phyloP scores from a whole-genome alignment of 2,113 vertebrate species.

The Oncorhynchus kisutch region DNA sequence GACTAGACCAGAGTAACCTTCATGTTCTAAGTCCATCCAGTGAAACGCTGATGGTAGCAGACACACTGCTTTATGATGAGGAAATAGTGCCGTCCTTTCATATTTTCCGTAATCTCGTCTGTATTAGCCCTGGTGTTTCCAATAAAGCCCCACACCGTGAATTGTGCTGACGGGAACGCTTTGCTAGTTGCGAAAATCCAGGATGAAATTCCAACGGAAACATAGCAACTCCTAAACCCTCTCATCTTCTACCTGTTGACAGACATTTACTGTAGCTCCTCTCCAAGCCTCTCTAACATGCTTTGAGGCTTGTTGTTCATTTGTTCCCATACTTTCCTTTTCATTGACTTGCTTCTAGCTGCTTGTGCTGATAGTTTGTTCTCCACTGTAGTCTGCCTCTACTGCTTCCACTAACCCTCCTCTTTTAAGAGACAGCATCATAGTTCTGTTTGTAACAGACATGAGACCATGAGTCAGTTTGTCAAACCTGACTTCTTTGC shows the following conservation, averaged over 20 bases:
- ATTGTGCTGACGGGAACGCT: slow-evolving; percentile 41
- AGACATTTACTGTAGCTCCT: slow-evolving; percentile 8
- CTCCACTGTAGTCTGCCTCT: neutral
- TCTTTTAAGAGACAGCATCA: neutral
- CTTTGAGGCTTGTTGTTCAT: neutral
- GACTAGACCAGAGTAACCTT: slow-evolving; percentile 11
- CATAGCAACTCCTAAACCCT: slow-evolving; percentile 21
- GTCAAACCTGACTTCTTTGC: neutral
- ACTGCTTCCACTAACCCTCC: neutral
- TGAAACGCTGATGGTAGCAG: slow-evolving; percentile 49
- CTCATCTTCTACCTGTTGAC: slow-evolving; percentile 24
- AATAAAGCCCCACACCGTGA: slow-evolving; percentile 39
- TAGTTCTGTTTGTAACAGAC: neutral
- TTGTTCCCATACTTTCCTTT: neutral
- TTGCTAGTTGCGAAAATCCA: slow-evolving; percentile 8
- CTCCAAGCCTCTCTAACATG: neutral
- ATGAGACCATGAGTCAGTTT: neutral
- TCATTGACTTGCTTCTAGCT: neutral
- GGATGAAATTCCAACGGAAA: slow-evolving; percentile 26
- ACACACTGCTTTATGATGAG: slow-evolving; percentile 43
- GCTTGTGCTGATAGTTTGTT: neutral
- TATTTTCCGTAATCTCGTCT: slow-evolving; percentile 45
- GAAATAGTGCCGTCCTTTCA: slow-evolving; percentile 58
- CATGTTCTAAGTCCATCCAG: slow-evolving; percentile 25
- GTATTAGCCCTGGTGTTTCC: slow-evolving; percentile 36